phyloP scores from a whole-genome alignment of 2,113 vertebrate species.

The Alethe diademata region DNA sequence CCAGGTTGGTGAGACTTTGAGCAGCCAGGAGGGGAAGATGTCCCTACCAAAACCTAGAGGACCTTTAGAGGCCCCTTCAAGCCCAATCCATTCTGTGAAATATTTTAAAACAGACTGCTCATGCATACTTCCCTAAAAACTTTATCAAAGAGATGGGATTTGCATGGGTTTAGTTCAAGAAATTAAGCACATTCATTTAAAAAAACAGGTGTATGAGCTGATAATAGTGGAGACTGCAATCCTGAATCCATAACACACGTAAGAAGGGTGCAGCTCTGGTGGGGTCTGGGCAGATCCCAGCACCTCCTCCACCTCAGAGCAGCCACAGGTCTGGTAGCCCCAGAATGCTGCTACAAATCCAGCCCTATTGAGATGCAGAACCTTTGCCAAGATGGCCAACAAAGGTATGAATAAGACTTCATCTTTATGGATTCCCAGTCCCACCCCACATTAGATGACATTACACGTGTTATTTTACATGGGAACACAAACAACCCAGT shows the following conservation, averaged over 20 bases:
- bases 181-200: not conserved
- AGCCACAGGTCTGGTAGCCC: not conserved
- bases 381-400: not conserved
- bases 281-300: not conserved
- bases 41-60: not conserved
- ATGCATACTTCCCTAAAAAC: not conserved
- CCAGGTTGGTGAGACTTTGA: not conserved
- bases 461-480: not conserved
- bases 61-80: not conserved
- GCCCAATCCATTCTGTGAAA: not conserved
- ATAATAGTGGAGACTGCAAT: not conserved
- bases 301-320: not conserved
- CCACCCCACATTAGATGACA: not conserved
- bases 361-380: not conserved
- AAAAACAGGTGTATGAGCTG: not conserved
- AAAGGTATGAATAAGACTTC: not conserved
- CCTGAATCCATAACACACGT: rapidly evolving
- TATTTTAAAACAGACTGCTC: not conserved
- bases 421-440: not conserved
- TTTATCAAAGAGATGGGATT: not conserved
- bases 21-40: not conserved
- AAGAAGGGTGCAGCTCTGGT: not conserved
- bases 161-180: not conserved
- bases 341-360: not conserved
- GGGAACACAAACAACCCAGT: not conserved